Base-by-base conservation (phyloP, 92 coral and sea anemone species). In the Zoanthus solanderi region DNA sequence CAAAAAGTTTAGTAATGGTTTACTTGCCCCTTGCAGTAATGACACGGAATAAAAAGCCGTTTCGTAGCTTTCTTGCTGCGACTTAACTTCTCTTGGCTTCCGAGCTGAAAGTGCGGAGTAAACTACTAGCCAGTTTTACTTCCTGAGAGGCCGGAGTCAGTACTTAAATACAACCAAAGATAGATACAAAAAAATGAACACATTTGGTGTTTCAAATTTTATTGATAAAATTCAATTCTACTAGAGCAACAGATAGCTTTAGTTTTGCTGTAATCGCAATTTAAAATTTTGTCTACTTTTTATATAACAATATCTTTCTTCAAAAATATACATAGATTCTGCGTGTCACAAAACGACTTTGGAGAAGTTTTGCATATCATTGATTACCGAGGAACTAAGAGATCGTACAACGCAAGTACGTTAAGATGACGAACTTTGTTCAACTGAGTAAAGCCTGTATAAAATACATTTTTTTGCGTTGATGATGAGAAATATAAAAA, bases 301-400 rank as follows among this genome's bases (percentile, higher is more conserved):
- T 78, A 2, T 80, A 50, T 79, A 57, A 46, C 63, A 81, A 81
- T 71, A 32, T 44, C 45, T 56, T 66, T 81, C 75, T 81, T 81
- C 85, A 81, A 81, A 81, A 81, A 81, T 81, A 46, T 81, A 81
- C 85, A 81, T 81, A 66, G 66, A 81, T 81, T 81, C 75, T 66
- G 85, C 48, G 13, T 81, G 73, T 81, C 85, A 67, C 60, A 66
- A 81, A 81, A 63, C 44, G 66, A 23, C 15, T 37, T 42, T 53
- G 34, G 72, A 28, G 42, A 45, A 71, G 28, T 37, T 44, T 56
- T 34, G 52, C 74, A 44, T 44, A 56, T 81, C 66, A 30, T 30
- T 18, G 65, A 47, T 23, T 81, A 47, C 75, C 18, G 42, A 30
- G 16, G 85, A 60, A 65, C 85, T 18, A 71, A 79, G n/a, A 10